These are phyloP conservation scores for Limnephilus rhombicus DNA, from an alignment of 2,888 invertebrate genomes.

Conservation along the genomic window DNA sequence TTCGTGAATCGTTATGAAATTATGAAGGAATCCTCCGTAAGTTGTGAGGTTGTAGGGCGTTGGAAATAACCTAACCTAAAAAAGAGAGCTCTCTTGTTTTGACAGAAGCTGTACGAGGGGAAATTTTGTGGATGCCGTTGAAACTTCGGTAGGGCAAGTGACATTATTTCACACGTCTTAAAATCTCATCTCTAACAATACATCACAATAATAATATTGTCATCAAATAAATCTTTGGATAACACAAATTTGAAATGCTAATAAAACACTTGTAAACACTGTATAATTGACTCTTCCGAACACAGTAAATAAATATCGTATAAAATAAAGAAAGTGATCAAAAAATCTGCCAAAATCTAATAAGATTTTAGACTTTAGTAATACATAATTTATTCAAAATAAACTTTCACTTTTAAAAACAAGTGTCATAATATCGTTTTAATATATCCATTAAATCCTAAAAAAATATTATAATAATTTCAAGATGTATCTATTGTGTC, in stretches of 20 bases:
- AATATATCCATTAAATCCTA: neutral
- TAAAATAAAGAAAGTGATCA: neutral
- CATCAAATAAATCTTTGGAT: neutral
- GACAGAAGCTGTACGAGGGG: slow-evolving; percentile 32
- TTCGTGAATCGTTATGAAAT: neutral
- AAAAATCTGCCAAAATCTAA: neutral
- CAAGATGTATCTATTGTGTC: slow-evolving; percentile 6
- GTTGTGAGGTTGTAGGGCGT: slow-evolving; percentile 5
- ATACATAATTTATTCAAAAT: too few relatives aligned
- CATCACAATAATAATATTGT: neutral
- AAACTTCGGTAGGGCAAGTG: neutral
- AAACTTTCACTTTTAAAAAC: neutral
- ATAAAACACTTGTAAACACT: neutral
- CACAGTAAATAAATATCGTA: neutral
- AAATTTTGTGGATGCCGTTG: neutral
- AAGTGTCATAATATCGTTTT: neutral
- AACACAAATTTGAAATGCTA: neutral
- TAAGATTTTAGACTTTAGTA: too few relatives aligned
- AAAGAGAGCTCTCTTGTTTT: slow-evolving; percentile 36
- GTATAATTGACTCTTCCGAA: neutral
- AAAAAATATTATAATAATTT: neutral
- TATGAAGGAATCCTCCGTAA: neutral
- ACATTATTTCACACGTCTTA: neutral
- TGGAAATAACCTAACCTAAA: slow-evolving; percentile 52
- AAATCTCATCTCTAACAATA: neutral